Evolutionary conservation across 2,888 invertebrate genomes (phyloP), one percentile per base, ranked within the genome.

Genomic region (Drosophila ochracea): DNA sequence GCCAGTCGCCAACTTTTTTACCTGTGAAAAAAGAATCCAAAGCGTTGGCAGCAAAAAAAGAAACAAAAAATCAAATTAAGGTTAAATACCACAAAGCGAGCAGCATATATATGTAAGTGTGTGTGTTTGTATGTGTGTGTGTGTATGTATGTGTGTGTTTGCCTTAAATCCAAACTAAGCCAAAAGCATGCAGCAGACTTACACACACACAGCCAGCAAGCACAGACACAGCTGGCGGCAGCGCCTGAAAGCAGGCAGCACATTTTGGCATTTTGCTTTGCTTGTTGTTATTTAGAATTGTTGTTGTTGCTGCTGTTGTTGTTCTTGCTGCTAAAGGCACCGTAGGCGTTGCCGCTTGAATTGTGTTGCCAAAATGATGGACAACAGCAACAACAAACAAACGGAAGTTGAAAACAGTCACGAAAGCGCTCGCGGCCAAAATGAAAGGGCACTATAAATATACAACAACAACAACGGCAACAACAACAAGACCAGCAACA

Each of bases 61-160:
- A 62, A 67, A 82, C n/a, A n/a, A 86, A 78, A 82, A 90, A 90
- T 87, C 86, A 87, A 90, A 87, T 89, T 87, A 87, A 87, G 87
- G 87, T 87, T 87, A 87, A 87, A 87, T 87, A 90, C 90, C 87
- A 90, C 86, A 90, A 90, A 89, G 90, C 84, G 86, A 77, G 76
- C 79, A 78, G 68, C 61, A 75, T 58, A 76, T 62, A 73, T 62
- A 73, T 35, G 61, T 43, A 66, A 21, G 39, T 19, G 35, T 35
- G 35, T 35, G 35, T 35, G 25, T 31, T 50, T 16, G 21, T 10
- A 33, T 59, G 53, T 35, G 59, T 43, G 62, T 21, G 43, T 19
- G 54, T 31, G 61, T 43, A 57, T 21, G 43, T 19, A 52, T 16
- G 21, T 10, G 35, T 19, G 13, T 50, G 30, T n/a, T 74, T 80